These are phyloP conservation scores for Epinephelus lanceolatus DNA, from an alignment of 2,113 vertebrate species.

Conservation along the genomic window DNA sequence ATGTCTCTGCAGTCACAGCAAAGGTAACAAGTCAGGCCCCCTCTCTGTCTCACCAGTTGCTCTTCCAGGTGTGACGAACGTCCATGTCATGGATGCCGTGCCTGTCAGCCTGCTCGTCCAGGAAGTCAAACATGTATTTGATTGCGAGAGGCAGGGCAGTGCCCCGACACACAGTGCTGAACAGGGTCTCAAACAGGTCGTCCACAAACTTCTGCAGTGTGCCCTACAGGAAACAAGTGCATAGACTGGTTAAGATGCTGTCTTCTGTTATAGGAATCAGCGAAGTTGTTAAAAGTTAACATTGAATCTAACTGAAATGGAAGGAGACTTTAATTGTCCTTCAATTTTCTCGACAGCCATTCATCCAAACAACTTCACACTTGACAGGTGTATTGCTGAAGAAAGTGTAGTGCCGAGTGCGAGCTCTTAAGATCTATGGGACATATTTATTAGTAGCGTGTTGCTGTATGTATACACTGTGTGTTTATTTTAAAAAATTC, in stretches of 20 bases:
- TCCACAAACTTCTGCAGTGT: slow-evolving; percentile 99
- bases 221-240: slow-evolving; percentile 81
- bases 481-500: too few relatives aligned
- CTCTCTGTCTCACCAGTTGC: slow-evolving; percentile 91
- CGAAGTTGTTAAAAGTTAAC: too few relatives aligned
- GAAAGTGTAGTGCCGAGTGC: too few relatives aligned
- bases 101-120: slow-evolving; percentile 95
- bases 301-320: too few relatives aligned
- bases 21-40: background rate
- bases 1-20: background rate
- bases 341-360: too few relatives aligned
- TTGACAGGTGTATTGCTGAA: too few relatives aligned
- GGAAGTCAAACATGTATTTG: slow-evolving; percentile 98
- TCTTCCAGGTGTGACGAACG: slow-evolving; percentile 97
- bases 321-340: too few relatives aligned
- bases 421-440: too few relatives aligned
- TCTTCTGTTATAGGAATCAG: background rate
- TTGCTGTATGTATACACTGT: too few relatives aligned
- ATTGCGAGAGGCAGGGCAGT: slow-evolving; percentile 94
- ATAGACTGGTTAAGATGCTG: background rate
- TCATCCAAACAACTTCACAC: too few relatives aligned
- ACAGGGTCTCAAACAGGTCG: slow-evolving; percentile 95
- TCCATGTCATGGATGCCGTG: slow-evolving; percentile 94
- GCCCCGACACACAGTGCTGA: slow-evolving; percentile 96
- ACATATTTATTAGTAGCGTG: too few relatives aligned